Base-by-base conservation (phyloP, 2,888 invertebrate species). In the Synergus umbraculus region DNA sequence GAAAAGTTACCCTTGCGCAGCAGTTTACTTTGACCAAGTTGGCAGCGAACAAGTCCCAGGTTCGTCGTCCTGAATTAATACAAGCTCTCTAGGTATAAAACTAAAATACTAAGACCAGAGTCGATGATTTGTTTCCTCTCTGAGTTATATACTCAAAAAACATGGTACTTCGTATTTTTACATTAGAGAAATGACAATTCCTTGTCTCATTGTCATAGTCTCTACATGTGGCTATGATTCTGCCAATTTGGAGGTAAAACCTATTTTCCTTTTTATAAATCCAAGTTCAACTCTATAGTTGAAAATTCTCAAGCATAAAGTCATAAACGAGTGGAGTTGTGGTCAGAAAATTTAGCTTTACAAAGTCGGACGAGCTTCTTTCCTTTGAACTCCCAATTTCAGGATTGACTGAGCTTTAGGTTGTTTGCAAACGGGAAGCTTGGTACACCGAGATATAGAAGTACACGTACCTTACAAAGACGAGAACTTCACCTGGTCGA, bases 301-400 rank as follows among this genome's bases (percentile, higher is more conserved):
- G 54, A 54, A n/a, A n/a, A 54, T 54, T 46, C 22, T 22, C 46
- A 49, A 22, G 29, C 22, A 69, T 69, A 29, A 49, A 69, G 69
- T 69, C 22, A 37, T 69, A 69, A 69, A 46, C 69, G 69, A 69
- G n/a, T 9, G 29, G 46, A 69, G 46, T 15, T 46, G 46, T 44
- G 18, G 69, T 69, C 69, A 44, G 49, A 69, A 69, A 69, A 69
- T 69, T 49, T 49, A 37, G 29, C 22, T 69, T 49, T 46, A 15
- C n/a, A 54, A 29, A 69, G 69, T 69, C 46, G 29, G 46, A 29
- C 29, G 29, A 69, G 29, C 69, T 69, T 22, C 46, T 77, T 79
- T 79, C 78, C 84, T 84, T 84, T 84, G 84, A 83, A 82, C 83
- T 83, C 82, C 82, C 80, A 83, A 84, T 84, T 83, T 83, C 80